phyloP scores from a whole-genome alignment of 2,888 invertebrate species.

The Coleophora flavipennella region DNA sequence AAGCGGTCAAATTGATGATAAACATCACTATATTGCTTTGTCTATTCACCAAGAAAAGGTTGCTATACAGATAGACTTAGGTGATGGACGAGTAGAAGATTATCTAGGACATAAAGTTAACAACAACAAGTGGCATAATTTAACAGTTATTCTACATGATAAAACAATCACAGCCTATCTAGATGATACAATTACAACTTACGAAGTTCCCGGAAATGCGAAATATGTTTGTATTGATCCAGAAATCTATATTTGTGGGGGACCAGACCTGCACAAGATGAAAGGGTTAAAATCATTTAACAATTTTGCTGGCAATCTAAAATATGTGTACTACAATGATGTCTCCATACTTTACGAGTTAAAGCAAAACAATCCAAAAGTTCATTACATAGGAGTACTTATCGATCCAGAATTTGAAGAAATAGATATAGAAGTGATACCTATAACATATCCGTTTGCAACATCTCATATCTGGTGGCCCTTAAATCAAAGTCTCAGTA shows the following conservation, averaged over 20 bases:
- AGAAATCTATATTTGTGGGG: constrained; percentile 93
- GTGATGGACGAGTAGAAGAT: constrained; percentile 81
- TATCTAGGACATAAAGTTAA: constrained; percentile 79
- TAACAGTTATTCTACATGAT: constrained; percentile 87
- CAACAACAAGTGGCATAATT: constrained; percentile 89
- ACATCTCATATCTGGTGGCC: constrained; percentile 94
- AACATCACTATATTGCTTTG: constrained; percentile 91
- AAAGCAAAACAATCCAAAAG: constrained; percentile 87
- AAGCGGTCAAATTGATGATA: constrained; percentile 89
- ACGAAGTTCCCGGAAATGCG: constrained; percentile 79
- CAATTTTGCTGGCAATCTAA: constrained; percentile 90
- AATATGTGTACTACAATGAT: constrained; percentile 94
- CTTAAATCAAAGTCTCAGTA: constrained; percentile 79
- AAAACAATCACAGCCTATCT: constrained; percentile 81
- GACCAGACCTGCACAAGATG: constrained; percentile 87
- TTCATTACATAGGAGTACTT: constrained; percentile 83
- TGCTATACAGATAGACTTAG: constrained; percentile 90
- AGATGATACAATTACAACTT: constrained; percentile 79
- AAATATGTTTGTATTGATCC: constrained; percentile 90
- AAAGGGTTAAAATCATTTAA: constrained; percentile 86
- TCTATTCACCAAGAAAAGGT: constrained; percentile 88
- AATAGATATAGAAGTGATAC: constrained; percentile 87
- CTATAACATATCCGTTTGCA: constrained; percentile 92
- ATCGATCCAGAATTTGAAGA: constrained; percentile 85
- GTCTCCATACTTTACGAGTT: constrained; percentile 92